These are phyloP conservation scores for Xanthorhoe designata DNA, from an alignment of 2,888 invertebrate genomes.

Conservation along the genomic window DNA sequence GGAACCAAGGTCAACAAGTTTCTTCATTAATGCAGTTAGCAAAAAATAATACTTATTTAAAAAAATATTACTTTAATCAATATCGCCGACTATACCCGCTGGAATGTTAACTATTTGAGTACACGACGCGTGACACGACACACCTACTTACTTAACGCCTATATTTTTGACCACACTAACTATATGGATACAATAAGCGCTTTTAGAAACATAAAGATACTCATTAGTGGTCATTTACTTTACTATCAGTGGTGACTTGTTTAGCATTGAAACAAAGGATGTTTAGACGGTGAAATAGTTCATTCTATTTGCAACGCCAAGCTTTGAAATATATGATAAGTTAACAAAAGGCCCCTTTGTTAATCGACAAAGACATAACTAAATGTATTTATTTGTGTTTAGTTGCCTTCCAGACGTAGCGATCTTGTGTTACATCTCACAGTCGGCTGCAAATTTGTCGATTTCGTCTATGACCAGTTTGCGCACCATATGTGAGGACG, in stretches of 20 bases:
- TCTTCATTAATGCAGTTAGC: too few relatives aligned
- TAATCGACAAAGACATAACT: too few relatives aligned
- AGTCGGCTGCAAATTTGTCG: too few relatives aligned
- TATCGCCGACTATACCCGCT: constrained; percentile 10
- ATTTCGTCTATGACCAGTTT: too few relatives aligned
- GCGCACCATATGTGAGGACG: too few relatives aligned
- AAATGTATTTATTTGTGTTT: too few relatives aligned
- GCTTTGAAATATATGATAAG: background rate
- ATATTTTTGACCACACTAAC: constrained; percentile 20
- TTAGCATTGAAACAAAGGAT: constrained; percentile 16
- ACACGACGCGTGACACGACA: constrained; percentile 22
- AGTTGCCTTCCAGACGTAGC: too few relatives aligned
- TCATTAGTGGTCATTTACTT: constrained; percentile 11
- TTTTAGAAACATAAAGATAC: constrained; percentile 12
- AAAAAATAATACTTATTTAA: too few relatives aligned
- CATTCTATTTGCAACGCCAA: background rate
- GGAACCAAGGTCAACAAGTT: too few relatives aligned
- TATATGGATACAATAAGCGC: constrained; percentile 8
- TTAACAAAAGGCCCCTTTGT: background rate
- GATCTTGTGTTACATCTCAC: too few relatives aligned
- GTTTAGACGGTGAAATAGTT: background rate
- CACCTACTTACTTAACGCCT: constrained; percentile 29
- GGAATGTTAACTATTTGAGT: constrained; percentile 31
- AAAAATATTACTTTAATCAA: background rate
- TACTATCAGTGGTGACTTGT: constrained; percentile 5